Conservation (phyloP, 2,888 invertebrate genomes). For the Stenotaenia linearis region DNA sequence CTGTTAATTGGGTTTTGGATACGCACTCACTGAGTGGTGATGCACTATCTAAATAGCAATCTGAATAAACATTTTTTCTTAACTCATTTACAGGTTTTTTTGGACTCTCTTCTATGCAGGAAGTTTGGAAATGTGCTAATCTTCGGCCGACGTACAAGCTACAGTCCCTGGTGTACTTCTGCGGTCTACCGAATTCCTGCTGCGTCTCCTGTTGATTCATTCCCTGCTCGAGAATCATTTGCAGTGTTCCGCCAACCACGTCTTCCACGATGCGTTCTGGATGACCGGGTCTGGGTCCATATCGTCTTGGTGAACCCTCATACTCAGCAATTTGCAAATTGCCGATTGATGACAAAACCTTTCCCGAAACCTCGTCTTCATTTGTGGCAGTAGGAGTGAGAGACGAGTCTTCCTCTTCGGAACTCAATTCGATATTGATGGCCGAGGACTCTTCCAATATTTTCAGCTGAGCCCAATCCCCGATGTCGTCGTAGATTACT, state of each 20-base stretch:
- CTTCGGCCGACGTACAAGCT: slow-evolving; percentile 73
- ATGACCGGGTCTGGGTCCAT: slow-evolving; percentile 58
- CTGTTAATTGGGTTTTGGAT: no score
- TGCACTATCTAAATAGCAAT: background rate
- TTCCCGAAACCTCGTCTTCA: background rate
- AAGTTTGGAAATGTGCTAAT: slow-evolving; percentile 54
- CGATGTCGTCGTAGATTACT: slow-evolving; percentile 79
- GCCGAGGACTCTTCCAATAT: slow-evolving; percentile 5
- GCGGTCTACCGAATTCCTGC: background rate
- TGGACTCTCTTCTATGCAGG: slow-evolving; percentile 54
- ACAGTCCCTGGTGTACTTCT: slow-evolving; percentile 41
- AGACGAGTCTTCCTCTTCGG: slow-evolving; percentile 34
- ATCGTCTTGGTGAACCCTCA: slow-evolving; percentile 81
- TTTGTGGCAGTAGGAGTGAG: background rate
- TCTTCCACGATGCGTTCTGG: slow-evolving; percentile 26
- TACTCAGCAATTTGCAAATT: slow-evolving; percentile 88
- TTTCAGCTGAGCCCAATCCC: slow-evolving; percentile 51
- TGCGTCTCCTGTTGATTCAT: background rate
- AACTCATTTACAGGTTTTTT: slow-evolving; percentile 47
- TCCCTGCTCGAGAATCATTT: background rate
- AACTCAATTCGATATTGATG: slow-evolving; percentile 35
- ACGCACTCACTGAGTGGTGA: no score
- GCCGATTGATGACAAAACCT: slow-evolving; percentile 56
- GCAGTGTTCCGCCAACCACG: background rate
- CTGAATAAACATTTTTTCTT: background rate